Evolutionary conservation across 2,797 vertebrate species (phyloP), one percentile per base, ranked within the genome.

Genomic region (Enteromius trimaculatus): DNA sequence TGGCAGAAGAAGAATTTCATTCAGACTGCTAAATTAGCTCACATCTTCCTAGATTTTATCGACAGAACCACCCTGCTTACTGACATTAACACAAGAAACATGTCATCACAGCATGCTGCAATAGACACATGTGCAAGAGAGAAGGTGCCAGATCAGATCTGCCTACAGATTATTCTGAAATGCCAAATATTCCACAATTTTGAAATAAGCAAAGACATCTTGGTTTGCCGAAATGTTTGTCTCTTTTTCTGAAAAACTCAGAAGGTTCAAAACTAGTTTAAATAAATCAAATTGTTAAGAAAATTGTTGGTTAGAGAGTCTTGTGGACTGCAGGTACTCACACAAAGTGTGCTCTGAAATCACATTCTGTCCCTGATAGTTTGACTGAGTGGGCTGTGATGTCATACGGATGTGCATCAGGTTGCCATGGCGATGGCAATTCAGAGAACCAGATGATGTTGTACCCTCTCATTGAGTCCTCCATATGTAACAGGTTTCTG

Each of bases 361-460:
- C 77, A 74, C 75, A 84, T 81, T 77, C 72, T 71, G 77, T 49
- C 23, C 83, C 60, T 92, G 89, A 58, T 66, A 90, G 91, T 88
- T 82, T 77, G 81, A 90, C 84, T 88, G 86, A 92, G 92, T 89
- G 88, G 90, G 80, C 83, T 80, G 85, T 94, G 92, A 94, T 92
- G 92, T 94, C 92, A 93, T 68, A 66, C 81, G 83, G 88, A 91
- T 92, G 91, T 90, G 92, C 92, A 92, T 93, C 91, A 87, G 76
- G 93, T 95, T 85, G 77, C 92, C 86, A 93, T 92, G 92, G 93
- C 89, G 88, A 93, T 90, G 77, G 84, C 87, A 91, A 84, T 90
- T 88, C 82, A 85, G 83, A 62, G 75, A 86, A 74, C 58, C 83
- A 89, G 79, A 83, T 86, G 80, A 88, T 74, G 82, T 83, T 74